Evolutionary conservation across 2,797 vertebrate genomes (phyloP).

Genomic region (Remorina albescens): DNA sequence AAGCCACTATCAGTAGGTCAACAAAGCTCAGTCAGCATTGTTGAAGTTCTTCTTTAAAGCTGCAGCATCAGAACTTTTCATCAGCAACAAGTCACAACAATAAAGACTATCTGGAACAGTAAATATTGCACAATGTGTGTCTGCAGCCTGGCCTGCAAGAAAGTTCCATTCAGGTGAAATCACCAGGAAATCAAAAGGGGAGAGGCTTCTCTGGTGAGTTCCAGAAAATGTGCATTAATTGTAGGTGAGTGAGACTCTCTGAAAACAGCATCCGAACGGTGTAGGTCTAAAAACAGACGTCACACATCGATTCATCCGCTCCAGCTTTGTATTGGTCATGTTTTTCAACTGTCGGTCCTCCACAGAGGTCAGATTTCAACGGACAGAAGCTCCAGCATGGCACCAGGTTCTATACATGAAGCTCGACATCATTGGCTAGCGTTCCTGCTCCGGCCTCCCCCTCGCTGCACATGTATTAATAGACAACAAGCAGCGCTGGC

Average conservation of each 20-base stretch:
- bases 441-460: background rate
- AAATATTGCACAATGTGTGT: background rate
- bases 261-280: no score
- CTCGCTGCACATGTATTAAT: slow-evolving; percentile 39
- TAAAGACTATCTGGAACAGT: background rate
- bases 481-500: slow-evolving; percentile 19
- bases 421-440: background rate
- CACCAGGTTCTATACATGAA: background rate
- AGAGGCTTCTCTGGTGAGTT: background rate
- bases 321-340: background rate
- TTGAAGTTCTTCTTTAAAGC: background rate
- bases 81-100: background rate
- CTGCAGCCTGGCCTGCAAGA: no score
- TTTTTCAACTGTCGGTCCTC: background rate
- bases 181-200: background rate
- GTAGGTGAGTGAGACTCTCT: no score
- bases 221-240: no score
- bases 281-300: no score
- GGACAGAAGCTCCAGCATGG: background rate
- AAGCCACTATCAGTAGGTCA: no score
- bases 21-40: background rate
- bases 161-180: no score
- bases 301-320: background rate
- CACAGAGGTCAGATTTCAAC: slow-evolving; percentile 18
- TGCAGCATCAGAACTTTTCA: background rate